These are phyloP conservation scores for Temnothorax longispinosus DNA, from an alignment of 1,140 invertebrate genomes.

Conservation along the genomic window DNA sequence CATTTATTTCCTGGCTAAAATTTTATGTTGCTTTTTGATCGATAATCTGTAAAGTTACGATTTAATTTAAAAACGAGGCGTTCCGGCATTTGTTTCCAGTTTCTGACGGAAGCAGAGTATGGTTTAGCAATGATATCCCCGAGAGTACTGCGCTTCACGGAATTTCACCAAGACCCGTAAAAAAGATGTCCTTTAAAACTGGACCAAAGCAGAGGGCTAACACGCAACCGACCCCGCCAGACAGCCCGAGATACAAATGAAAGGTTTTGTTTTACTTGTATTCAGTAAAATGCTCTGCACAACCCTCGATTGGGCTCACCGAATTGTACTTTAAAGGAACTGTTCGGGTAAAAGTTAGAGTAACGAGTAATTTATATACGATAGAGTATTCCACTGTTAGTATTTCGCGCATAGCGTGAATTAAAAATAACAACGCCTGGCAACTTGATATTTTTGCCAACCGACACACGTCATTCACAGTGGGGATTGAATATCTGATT, in stretches of 20 bases:
- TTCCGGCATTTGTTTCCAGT: slow-evolving; percentile 71
- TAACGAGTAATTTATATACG: slow-evolving; percentile 23
- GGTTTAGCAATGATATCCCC: slow-evolving; percentile 83
- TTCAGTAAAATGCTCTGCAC: slow-evolving; percentile 58
- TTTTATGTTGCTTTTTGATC: slow-evolving; percentile 15
- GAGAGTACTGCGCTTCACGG: slow-evolving; percentile 83
- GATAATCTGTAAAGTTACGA: neutral
- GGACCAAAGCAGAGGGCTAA: slow-evolving; percentile 81
- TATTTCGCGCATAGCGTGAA: slow-evolving; percentile 30
- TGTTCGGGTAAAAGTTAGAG: slow-evolving; percentile 43
- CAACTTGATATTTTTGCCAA: slow-evolving; percentile 31
- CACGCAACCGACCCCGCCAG: slow-evolving; percentile 82
- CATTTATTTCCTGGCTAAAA: slow-evolving; percentile 1
- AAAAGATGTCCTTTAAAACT: slow-evolving; percentile 86
- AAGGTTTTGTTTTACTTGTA: slow-evolving; percentile 55
- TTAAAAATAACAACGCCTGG: neutral
- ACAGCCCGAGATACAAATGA: slow-evolving; percentile 85
- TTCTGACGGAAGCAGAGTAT: slow-evolving; percentile 84
- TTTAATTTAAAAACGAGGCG: neutral
- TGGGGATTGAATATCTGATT: slow-evolving; percentile 68
- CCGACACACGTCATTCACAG: slow-evolving; percentile 58
- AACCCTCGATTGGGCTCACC: slow-evolving; percentile 48
- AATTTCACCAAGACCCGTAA: slow-evolving; percentile 86
- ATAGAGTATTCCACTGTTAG: slow-evolving; percentile 44
- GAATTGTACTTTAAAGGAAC: slow-evolving; percentile 60